These are phyloP conservation scores for Cuculus canorus DNA, from an alignment of 2,797 vertebrate genomes.

Conservation along the genomic window DNA sequence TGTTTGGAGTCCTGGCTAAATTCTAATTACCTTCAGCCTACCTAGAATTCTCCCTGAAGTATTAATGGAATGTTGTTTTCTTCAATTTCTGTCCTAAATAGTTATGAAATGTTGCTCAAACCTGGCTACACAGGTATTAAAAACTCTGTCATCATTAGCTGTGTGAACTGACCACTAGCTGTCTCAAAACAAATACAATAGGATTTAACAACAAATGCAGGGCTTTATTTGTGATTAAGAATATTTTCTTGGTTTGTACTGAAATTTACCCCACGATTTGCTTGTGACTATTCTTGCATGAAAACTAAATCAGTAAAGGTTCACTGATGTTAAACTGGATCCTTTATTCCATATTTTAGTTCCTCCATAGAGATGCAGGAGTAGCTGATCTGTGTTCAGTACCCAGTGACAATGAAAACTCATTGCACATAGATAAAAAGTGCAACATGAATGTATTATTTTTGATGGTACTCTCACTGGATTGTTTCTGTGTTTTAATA, in stretches of 20 bases:
- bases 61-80: background rate
- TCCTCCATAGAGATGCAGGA: background rate
- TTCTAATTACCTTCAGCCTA: constrained; percentile 1
- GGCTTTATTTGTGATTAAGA: constrained; percentile 14
- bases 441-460: background rate
- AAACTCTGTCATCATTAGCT: background rate
- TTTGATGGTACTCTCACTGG: background rate
- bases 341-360: background rate
- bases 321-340: background rate
- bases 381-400: background rate
- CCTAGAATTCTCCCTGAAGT: background rate
- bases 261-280: constrained; percentile 15
- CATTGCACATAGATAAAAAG: background rate
- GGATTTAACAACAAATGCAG: background rate
- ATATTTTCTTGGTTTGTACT: background rate
- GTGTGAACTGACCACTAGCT: background rate
- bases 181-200: background rate
- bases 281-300: background rate
- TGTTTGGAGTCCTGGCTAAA: background rate
- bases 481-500: background rate
- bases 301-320: background rate
- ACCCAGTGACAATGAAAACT: background rate
- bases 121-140: background rate
- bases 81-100: constrained; percentile 15
- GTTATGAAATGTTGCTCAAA: background rate